Evolutionary conservation across 2,113 vertebrate genomes (phyloP), one percentile per base, ranked within the genome.

Genomic region (Macaca fascicularis): DNA sequence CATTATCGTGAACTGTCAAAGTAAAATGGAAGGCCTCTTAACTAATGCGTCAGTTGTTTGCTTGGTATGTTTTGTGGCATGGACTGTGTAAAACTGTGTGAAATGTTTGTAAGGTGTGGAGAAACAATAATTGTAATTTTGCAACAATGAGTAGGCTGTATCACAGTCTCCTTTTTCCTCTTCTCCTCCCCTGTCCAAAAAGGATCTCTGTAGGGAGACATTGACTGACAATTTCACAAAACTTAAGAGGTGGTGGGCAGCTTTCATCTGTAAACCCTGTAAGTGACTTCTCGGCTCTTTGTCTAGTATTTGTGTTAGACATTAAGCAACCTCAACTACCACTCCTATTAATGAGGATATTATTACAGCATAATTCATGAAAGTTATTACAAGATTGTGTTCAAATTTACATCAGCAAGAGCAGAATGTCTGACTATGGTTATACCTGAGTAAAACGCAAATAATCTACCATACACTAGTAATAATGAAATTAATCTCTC

Each of bases 1-100:
- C 98, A 99, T 98, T 99, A 98, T 98, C 92, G 80, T 97, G 97
- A 99, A 98, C 98, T 95, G 98, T 98, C 98, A 98, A 98, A 98
- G 98, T 97, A 98, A 98, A 99, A 98, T 96, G 96, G 98, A 98
- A 98, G 98, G 97, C 98, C 98, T 98, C 98, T 98, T 98, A 99
- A 99, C 98, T 99, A 99, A 99, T 97, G 98, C 97, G 98, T 94
- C 14, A 83, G 97, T 98, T 98, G 98, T 98, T 98, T 98, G 97
- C 97, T 97, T 98, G 93, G 38, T 92, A 88, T 86, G 93, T 98
- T 97, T 80, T 6, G 38, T 92, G 86, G 93, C 93, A 94, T 6
- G 52, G 57, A 96, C 97, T 98, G 91, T 98, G 97, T 88, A 96
- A 98, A 98, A 96, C 97, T 85, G 96, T 97, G 97, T 97, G 98